A percentile compares a stretch with the other conserved stretches of the same genome.
Conservation (phyloP, 2,797 vertebrate species). For the Cryptoblepharus egeriae region DNA sequence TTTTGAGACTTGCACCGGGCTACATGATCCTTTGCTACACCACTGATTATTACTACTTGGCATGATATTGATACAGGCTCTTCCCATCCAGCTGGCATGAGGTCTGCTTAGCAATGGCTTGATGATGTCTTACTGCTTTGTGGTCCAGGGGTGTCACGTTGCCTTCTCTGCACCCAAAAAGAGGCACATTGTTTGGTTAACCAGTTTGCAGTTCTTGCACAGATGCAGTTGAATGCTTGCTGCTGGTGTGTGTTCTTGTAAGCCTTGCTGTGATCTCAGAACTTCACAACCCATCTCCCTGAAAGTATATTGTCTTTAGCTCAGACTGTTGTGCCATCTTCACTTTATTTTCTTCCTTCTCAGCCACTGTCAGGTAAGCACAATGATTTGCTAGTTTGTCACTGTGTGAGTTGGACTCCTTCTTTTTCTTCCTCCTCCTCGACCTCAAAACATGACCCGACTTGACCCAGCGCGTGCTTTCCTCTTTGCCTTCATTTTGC, state of each 20-base stretch:
- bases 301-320: neutral
- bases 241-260: too few species aligned
- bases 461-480: neutral
- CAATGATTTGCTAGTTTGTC: conserved; percentile 6
- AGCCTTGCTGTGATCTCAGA: neutral
- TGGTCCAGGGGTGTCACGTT: neutral
- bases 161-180: neutral
- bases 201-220: neutral
- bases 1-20: too few species aligned
- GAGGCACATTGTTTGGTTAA: neutral
- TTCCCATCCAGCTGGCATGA: neutral
- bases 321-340: neutral
- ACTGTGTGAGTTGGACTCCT: neutral
- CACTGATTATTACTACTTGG: too few species aligned
- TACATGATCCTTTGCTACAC: too few species aligned
- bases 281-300: neutral
- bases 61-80: too few species aligned
- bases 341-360: neutral
- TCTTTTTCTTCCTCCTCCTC: neutral
- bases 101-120: neutral
- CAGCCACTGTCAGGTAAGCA: neutral
- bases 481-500: neutral
- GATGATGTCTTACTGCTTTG: neutral
- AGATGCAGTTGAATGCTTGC: neutral
- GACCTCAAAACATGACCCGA: neutral